Evolutionary conservation across 2,888 invertebrate species (phyloP), one percentile per base, ranked within the genome.

Genomic region (Drosophila seclusa): DNA sequence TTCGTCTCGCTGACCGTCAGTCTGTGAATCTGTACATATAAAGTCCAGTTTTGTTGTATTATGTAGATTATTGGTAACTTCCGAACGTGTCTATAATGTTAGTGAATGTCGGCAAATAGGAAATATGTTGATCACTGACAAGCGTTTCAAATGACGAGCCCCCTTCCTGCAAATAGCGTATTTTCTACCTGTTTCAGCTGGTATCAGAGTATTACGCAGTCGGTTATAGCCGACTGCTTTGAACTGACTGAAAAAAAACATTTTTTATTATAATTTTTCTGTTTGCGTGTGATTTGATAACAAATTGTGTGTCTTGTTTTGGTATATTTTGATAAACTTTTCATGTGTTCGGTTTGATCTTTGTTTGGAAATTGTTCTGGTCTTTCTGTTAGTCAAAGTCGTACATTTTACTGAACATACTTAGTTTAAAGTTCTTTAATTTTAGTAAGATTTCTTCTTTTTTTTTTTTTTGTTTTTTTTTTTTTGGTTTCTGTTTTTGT

Each of bases 341-440:
- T 34, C 21, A 34, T 45, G 13, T 45, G 45, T 24, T 42, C 10
- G 21, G 31, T 8, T 40, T 66, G 42, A 58, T 13, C 42, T 53
- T 21, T 55, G 61, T 49, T 60, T 42, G 18, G 36, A 57, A 60
- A 73, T 55, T 66, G 18, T 53, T 68, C 48, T 58, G 64, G 61
- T 48, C 38, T 50, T 45, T 31, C 21, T 55, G 21, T 45, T 18
- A 58, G n/a, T 24, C 49, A 50, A 29, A 21, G 27, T 16, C 24
- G 24, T 63, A 34, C 32, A 40, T 55, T 32, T 63, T 36, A 21
- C n/a, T 27, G 45, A 64, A 48, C 53, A 53, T 48, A 53, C 64
- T 29, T 50, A 42, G 71, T 32, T 65, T 57, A 64, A 65, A 61
- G 38, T 62, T 49, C 34, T 61, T 54, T 48, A 21, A 5, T 60